Evolutionary conservation across 1,140 invertebrate genomes (phyloP).

Genomic region (Pomacea maculata): DNA sequence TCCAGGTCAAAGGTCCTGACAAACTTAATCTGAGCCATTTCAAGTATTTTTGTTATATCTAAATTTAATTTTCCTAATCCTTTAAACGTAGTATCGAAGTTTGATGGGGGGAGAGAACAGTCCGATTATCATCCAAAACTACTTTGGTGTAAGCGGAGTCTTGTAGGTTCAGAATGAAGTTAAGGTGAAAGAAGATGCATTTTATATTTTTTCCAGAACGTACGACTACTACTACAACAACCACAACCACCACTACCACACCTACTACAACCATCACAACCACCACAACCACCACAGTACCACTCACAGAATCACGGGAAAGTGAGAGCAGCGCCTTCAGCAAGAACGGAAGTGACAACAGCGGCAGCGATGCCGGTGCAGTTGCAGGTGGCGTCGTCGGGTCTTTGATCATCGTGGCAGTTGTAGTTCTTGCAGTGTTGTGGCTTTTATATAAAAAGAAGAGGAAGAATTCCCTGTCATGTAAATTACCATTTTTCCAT

Average conservation of each 20-base stretch:
- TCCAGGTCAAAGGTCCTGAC: conserved; percentile 7
- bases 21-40: too few relatives aligned
- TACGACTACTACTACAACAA: background rate
- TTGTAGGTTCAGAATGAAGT: too few relatives aligned
- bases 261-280: background rate
- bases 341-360: background rate
- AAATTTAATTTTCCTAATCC: too few relatives aligned
- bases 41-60: too few relatives aligned
- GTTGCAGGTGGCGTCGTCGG: conserved; percentile 9
- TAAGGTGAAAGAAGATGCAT: too few relatives aligned
- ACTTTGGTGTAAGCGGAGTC: too few relatives aligned
- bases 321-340: background rate
- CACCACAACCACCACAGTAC: background rate
- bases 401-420: conserved; percentile 1
- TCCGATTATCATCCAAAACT: too few relatives aligned
- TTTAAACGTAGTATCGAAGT: too few relatives aligned
- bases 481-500: background rate
- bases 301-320: background rate
- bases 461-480: conserved; percentile 10
- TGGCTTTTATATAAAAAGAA: conserved; percentile 3
- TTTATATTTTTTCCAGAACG: background rate
- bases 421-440: background rate
- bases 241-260: background rate
- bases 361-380: background rate
- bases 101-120: too few relatives aligned